Evolutionary conservation across 2,797 vertebrate species (phyloP).

Genomic region (Anguilla obscura): DNA sequence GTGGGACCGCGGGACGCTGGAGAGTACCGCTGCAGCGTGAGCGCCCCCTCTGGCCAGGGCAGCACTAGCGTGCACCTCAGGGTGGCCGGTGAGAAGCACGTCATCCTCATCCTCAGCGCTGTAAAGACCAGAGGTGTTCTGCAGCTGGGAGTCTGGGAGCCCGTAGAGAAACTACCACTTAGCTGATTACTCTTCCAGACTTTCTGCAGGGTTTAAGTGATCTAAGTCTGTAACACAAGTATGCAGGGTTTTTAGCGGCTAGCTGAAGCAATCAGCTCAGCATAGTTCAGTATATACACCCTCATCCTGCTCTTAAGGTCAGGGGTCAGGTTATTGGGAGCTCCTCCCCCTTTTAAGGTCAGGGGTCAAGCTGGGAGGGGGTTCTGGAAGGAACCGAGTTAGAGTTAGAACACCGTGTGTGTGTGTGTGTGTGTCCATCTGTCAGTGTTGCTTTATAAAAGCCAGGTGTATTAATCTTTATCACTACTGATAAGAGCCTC

Average conservation of each 20-base stretch:
- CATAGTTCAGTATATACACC: neutral
- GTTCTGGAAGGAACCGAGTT: neutral
- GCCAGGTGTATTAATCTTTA: neutral
- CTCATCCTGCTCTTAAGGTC: neutral
- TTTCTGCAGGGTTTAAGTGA: neutral
- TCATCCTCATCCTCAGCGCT: neutral
- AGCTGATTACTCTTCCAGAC: neutral
- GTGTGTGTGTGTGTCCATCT: neutral
- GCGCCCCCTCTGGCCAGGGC: slow-evolving; percentile 64
- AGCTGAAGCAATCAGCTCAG: neutral
- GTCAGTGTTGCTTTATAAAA: neutral
- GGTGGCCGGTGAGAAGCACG: slow-evolving; percentile 70
- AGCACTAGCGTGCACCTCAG: slow-evolving; percentile 62
- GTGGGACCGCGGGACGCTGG: slow-evolving; percentile 65
- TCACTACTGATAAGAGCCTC: neutral
- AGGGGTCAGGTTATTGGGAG: neutral
- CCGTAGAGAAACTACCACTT: neutral
- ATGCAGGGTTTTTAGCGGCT: neutral
- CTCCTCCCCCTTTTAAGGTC: neutral
- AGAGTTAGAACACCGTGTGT: neutral
- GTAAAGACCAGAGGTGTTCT: too few relatives aligned
- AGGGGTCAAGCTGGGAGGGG: neutral
- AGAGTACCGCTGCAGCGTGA: slow-evolving; percentile 68
- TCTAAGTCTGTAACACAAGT: neutral
- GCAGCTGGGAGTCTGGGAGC: too few relatives aligned